These are phyloP conservation scores for Sigmodon hispidus DNA, from an alignment of 2,113 vertebrate genomes.

Conservation along the genomic window DNA sequence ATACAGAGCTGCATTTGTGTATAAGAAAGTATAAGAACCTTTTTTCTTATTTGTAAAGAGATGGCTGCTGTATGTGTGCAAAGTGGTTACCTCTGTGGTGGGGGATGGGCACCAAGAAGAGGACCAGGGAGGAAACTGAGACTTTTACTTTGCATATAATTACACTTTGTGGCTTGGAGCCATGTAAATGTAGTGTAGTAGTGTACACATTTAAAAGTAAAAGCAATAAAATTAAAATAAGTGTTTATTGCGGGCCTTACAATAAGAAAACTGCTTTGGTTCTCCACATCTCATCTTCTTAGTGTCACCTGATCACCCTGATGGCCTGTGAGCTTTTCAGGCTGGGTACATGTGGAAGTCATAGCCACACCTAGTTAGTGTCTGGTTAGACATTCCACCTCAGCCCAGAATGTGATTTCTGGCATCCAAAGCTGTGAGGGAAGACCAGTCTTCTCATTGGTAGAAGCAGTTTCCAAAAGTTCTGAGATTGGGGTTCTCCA, in stretches of 20 bases:
- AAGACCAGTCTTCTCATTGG: not conserved
- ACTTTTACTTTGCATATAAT: not conserved
- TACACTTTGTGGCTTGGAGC: conserved; percentile 1
- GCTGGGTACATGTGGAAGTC: not conserved
- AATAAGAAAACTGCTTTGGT: not conserved
- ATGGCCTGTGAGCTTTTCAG: not conserved
- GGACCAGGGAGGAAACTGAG: not conserved
- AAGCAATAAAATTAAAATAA: conserved; percentile 20
- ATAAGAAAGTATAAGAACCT: not conserved
- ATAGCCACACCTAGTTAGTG: accelerated
- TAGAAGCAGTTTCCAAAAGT: not conserved
- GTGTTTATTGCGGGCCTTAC: conserved; percentile 48
- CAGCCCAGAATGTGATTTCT: not conserved
- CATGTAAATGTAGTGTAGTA: not conserved
- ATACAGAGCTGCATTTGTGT: not conserved
- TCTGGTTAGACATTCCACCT: accelerated
- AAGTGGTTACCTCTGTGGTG: not conserved
- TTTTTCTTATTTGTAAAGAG: not conserved
- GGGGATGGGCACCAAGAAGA: not conserved
- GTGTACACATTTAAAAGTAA: conserved; percentile 26
- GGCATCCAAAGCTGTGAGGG: not conserved
- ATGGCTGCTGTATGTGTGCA: not conserved
- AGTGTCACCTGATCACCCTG: not conserved
- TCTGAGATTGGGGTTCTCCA: not conserved
- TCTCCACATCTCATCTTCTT: not conserved